phyloP scores from a whole-genome alignment of 2,797 vertebrate genomes.

The Urocyon cinereoargenteus region DNA sequence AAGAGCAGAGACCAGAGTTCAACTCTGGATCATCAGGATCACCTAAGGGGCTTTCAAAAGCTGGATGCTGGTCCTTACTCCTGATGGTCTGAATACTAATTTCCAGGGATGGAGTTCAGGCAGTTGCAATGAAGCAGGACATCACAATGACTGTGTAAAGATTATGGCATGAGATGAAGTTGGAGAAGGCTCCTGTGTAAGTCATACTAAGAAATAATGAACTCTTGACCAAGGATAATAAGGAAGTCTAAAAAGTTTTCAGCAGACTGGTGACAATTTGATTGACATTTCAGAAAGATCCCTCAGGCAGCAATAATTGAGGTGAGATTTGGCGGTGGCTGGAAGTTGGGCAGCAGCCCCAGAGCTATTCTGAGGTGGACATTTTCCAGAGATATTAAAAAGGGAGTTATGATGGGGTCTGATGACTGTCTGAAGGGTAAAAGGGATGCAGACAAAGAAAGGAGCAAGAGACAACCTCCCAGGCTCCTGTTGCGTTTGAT shows the following conservation, averaged over 20 bases:
- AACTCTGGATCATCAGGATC: neutral
- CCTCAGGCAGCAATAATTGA: neutral
- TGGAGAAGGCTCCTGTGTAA: neutral
- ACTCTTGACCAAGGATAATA: neutral
- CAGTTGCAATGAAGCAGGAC: neutral
- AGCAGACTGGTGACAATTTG: neutral
- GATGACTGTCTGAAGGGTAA: neutral
- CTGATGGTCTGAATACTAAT: neutral
- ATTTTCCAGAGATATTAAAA: neutral
- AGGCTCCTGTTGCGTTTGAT: neutral
- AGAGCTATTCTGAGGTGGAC: neutral
- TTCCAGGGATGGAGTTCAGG: neutral
- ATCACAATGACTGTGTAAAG: neutral
- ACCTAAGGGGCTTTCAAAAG: neutral
- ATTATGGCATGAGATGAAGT: neutral
- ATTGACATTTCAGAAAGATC: conserved; percentile 1
- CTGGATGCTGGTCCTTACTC: neutral
- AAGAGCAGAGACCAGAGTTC: neutral
- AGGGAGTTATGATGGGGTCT: neutral
- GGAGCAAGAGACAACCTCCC: neutral
- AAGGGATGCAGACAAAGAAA: neutral
- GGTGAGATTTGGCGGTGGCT: neutral
- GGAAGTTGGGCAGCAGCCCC: neutral
- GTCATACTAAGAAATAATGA: neutral
- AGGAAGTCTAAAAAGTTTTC: neutral